Evolutionary conservation across 37 sponge, comb jelly and placozoan genomes (phyloP).

Genomic region (Corticium candelabrum): DNA sequence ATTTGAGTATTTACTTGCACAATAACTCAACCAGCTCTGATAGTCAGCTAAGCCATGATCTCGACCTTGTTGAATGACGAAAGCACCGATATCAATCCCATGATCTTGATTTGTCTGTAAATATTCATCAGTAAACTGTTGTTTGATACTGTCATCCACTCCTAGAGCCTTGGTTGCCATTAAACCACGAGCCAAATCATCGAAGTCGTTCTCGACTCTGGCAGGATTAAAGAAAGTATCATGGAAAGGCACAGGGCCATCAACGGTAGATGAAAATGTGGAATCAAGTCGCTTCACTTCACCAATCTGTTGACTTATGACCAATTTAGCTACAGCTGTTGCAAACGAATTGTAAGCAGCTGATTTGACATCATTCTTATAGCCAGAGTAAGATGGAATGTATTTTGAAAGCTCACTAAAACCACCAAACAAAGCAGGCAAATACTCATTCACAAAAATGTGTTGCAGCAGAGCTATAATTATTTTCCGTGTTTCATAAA

Average conservation of each 20-base stretch:
- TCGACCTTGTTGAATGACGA: not conserved
- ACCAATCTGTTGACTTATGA: not conserved
- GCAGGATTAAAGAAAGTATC: not conserved
- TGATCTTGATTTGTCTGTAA: not conserved
- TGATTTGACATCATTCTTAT: not conserved
- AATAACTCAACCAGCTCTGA: not conserved
- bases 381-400: not conserved
- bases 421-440: not conserved
- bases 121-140: not conserved
- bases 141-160: not conserved
- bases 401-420: not conserved
- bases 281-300: not conserved
- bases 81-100: not conserved
- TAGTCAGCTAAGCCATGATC: not conserved
- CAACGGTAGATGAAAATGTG: too few relatives aligned
- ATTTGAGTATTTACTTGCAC: not conserved
- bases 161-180: not conserved
- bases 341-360: not conserved
- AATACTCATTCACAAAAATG: not conserved
- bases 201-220: not conserved
- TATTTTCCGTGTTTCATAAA: not conserved
- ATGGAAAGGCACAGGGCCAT: not conserved
- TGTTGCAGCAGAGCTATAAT: not conserved
- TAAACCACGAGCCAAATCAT: not conserved
- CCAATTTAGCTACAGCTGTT: not conserved